Conservation (phyloP, 2,113 vertebrate species). For the Neogale vison region DNA sequence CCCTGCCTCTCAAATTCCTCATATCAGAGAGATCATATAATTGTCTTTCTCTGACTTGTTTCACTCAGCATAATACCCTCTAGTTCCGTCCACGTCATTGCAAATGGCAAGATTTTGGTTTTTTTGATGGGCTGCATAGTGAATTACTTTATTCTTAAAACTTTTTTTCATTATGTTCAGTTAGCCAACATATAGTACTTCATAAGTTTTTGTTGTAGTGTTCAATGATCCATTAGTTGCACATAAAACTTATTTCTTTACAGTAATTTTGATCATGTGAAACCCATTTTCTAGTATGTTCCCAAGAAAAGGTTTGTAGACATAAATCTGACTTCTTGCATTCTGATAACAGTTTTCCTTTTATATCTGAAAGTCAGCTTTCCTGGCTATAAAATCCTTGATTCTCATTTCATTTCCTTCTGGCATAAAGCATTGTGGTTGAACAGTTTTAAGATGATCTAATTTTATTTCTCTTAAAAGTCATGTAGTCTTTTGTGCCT, state of each 20-base stretch:
- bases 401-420: not conserved
- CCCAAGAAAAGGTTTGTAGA: not conserved
- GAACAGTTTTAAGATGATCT: not conserved
- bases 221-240: no score
- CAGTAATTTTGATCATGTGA: not conserved
- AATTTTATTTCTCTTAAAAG: not conserved
- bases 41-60: no score
- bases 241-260: not conserved
- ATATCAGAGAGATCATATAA: no score
- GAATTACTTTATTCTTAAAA: no score
- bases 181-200: no score
- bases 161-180: no score
- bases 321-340: not conserved
- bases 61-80: no score
- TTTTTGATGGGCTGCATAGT: no score
- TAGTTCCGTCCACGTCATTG: no score
- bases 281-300: not conserved
- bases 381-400: not conserved
- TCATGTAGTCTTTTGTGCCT: not conserved
- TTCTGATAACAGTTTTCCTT: not conserved
- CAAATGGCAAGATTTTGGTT: no score
- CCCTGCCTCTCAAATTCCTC: no score
- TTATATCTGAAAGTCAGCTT: not conserved
- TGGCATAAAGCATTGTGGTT: not conserved
- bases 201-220: no score